Evolutionary conservation across 2,113 vertebrate genomes (phyloP).

Genomic region (Chlamydotis undulata): DNA sequence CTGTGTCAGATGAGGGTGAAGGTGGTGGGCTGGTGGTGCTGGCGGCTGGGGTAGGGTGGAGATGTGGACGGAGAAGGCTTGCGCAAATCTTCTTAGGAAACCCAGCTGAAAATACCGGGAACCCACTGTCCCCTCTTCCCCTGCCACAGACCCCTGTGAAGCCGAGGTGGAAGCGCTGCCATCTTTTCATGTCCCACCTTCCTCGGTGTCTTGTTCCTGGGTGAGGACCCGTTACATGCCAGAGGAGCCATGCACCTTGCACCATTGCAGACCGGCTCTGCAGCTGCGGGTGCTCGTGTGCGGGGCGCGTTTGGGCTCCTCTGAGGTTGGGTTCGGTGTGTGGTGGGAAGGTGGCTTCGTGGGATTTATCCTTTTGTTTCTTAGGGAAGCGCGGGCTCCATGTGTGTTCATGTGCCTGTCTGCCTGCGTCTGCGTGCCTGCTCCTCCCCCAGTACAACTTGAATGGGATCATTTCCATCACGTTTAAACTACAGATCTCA

Average conservation of each 20-base stretch:
- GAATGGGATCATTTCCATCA: neutral
- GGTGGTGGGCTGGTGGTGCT: too few relatives aligned
- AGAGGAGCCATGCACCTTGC: neutral
- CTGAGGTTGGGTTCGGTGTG: accelerated
- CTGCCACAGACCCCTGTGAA: neutral
- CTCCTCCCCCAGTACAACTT: neutral
- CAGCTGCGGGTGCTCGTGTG: accelerated
- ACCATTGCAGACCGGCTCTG: accelerated
- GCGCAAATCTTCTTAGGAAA: too few relatives aligned
- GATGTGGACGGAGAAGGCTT: too few relatives aligned
- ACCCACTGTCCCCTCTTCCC: too few relatives aligned
- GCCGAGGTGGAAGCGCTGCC: too few relatives aligned
- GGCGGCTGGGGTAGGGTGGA: too few relatives aligned
- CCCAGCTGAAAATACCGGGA: too few relatives aligned
- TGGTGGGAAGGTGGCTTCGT: neutral
- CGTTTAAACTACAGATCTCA: neutral
- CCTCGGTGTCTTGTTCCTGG: accelerated
- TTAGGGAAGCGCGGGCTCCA: neutral
- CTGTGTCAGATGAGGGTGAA: too few relatives aligned
- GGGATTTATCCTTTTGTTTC: neutral
- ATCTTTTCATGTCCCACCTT: neutral
- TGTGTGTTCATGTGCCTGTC: neutral
- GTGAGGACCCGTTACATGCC: neutral
- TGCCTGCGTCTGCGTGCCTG: neutral
- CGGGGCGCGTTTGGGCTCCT: accelerated